Conservation (phyloP, 2,797 vertebrate genomes). For the Vultur gryphus region DNA sequence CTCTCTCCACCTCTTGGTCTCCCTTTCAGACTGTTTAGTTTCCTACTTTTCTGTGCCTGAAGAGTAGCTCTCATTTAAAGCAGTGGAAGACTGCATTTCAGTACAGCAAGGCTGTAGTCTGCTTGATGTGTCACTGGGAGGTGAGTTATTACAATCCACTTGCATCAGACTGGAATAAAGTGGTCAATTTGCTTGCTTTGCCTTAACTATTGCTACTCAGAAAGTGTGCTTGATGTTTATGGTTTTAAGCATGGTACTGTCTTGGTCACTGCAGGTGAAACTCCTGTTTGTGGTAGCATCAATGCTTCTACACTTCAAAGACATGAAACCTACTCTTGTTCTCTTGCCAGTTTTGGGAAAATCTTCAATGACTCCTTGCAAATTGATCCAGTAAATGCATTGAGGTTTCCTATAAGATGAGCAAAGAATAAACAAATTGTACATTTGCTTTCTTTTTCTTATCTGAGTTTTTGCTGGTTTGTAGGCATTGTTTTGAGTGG, state of each 20-base stretch:
- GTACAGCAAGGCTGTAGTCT: background rate
- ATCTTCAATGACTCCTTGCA: background rate
- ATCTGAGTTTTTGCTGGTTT: background rate
- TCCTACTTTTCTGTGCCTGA: background rate
- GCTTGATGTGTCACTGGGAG: background rate
- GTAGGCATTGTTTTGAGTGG: background rate
- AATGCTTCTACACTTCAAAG: background rate
- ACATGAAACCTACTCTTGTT: background rate
- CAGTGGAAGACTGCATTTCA: background rate
- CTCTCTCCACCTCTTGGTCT: background rate
- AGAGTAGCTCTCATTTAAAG: background rate
- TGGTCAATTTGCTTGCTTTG: background rate
- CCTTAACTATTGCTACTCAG: background rate
- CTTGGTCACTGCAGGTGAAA: background rate
- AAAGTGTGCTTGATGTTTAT: background rate
- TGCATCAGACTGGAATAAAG: background rate
- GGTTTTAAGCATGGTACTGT: background rate
- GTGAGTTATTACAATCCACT: background rate
- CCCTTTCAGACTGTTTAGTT: background rate
- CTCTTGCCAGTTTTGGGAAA: background rate
- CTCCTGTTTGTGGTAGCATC: background rate
- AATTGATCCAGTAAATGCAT: background rate
- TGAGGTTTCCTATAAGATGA: background rate
- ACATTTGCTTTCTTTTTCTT: background rate
- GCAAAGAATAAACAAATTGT: background rate